A percentile compares a stretch with the other conserved stretches of the same genome.
Conservation (phyloP, 1,140 invertebrate genomes). For the Meloidogyne floridensis region DNA sequence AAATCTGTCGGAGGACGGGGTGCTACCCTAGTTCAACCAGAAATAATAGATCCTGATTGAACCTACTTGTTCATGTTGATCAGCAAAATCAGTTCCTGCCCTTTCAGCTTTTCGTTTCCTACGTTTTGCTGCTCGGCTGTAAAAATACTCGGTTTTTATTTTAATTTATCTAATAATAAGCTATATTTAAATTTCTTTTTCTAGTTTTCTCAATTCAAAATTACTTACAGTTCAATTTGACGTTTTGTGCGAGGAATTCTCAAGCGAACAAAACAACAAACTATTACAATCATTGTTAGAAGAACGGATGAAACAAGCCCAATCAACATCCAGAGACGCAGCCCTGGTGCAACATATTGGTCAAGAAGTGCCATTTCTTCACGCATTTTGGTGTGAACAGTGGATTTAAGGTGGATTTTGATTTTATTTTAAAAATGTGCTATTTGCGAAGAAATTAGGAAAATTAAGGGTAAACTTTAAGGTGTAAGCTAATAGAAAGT, state of each 20-base stretch:
- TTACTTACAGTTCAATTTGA: conserved; percentile 63
- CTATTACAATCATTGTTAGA: conserved; percentile 65
- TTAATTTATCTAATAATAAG: not conserved
- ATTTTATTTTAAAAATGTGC: conserved; percentile 20
- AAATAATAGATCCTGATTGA: not conserved
- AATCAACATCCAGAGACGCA: conserved; percentile 64
- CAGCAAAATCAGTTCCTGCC: conserved; percentile 16
- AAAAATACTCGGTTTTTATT: not conserved
- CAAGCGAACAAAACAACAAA: conserved; percentile 57
- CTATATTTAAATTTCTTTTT: conserved; percentile 11
- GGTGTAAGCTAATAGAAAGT: not conserved
- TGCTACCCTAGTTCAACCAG: no score
- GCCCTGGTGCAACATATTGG: conserved; percentile 62
- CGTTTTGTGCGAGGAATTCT: conserved; percentile 58
- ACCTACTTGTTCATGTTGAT: not conserved
- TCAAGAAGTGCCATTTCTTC: conserved; percentile 50
- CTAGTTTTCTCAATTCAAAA: conserved; percentile 52
- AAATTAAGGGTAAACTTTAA: not conserved
- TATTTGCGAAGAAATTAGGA: not conserved
- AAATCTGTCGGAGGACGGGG: no score
- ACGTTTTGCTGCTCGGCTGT: conserved; percentile 18
- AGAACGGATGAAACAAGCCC: conserved; percentile 58
- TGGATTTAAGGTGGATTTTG: conserved; percentile 18
- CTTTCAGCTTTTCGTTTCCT: conserved; percentile 17
- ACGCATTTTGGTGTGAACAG: not conserved